Conservation (phyloP, 2,797 vertebrate species). For the Sphenodon punctatus region DNA sequence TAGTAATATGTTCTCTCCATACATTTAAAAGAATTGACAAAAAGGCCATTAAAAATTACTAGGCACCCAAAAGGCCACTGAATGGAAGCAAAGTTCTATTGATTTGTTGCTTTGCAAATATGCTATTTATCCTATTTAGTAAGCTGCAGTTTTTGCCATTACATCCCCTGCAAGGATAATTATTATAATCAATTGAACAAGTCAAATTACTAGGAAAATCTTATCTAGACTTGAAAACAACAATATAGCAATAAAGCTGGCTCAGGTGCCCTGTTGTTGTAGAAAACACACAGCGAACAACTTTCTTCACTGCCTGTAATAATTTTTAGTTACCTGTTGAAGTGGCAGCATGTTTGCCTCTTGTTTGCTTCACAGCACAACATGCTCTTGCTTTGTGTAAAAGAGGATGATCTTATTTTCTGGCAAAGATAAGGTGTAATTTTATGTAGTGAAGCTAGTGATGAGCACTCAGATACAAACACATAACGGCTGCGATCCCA, state of each 20-base stretch:
- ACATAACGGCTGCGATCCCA: too few species aligned
- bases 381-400: too few species aligned
- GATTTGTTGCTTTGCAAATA: conserved; percentile 45
- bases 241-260: background rate
- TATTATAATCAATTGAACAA: background rate
- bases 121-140: conserved; percentile 37
- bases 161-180: conserved; percentile 7
- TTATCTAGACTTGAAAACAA: background rate
- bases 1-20: conserved; percentile 3
- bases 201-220: background rate
- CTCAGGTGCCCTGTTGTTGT: rapidly evolving
- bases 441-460: too few species aligned
- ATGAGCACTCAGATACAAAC: too few species aligned
- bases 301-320: background rate
- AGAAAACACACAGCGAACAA: rapidly evolving
- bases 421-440: too few species aligned
- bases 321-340: too few species aligned
- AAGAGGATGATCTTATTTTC: too few species aligned
- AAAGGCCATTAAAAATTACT: conserved; percentile 38
- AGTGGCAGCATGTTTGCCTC: too few species aligned
- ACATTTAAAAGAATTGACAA: conserved; percentile 13
- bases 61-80: conserved; percentile 25
- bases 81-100: conserved; percentile 31
- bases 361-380: too few species aligned
- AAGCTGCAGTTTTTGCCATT: conserved; percentile 2